These are phyloP conservation scores for Podabrus alpinus DNA, from an alignment of 2,888 invertebrate genomes.

Conservation along the genomic window DNA sequence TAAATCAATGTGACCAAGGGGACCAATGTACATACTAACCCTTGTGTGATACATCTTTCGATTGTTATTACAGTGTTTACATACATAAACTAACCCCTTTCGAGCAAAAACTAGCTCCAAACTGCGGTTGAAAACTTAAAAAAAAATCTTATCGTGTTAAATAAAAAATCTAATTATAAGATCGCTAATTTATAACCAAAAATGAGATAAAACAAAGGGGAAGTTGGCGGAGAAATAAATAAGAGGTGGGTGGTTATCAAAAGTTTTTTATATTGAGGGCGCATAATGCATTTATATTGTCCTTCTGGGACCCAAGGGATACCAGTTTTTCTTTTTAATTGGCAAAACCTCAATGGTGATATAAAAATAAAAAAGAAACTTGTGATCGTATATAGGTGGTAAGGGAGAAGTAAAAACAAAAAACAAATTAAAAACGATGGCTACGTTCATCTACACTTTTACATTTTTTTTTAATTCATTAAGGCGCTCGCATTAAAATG, in stretches of 20 bases:
- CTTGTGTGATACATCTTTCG: constrained; percentile 17
- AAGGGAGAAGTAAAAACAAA: constrained; percentile 47
- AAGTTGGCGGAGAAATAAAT: constrained; percentile 26
- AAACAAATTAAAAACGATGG: constrained; percentile 37
- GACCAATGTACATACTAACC: constrained; percentile 25
- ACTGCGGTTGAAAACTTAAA: not conserved
- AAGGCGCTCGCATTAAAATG: constrained; percentile 29
- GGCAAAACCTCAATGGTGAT: constrained; percentile 55
- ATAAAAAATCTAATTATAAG: not conserved
- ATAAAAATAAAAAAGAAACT: constrained; percentile 53
- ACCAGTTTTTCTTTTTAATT: constrained; percentile 51
- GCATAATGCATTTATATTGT: constrained; percentile 41
- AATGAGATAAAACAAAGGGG: not conserved
- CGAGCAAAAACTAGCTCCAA: not conserved
- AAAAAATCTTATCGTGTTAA: not conserved
- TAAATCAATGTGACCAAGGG: constrained; percentile 41
- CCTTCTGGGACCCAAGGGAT: constrained; percentile 32
- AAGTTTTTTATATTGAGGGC: constrained; percentile 31
- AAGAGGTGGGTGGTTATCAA: constrained; percentile 26
- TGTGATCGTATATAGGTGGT: constrained; percentile 49
- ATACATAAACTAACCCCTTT: constrained; percentile 9
- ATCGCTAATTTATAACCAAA: constrained; percentile 7
- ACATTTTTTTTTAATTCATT: constrained; percentile 28
- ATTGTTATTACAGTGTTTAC: constrained; percentile 21
- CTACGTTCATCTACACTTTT: constrained; percentile 31